phyloP scores from a whole-genome alignment of 1,140 invertebrate genomes.

The Eciton burchellii region DNA sequence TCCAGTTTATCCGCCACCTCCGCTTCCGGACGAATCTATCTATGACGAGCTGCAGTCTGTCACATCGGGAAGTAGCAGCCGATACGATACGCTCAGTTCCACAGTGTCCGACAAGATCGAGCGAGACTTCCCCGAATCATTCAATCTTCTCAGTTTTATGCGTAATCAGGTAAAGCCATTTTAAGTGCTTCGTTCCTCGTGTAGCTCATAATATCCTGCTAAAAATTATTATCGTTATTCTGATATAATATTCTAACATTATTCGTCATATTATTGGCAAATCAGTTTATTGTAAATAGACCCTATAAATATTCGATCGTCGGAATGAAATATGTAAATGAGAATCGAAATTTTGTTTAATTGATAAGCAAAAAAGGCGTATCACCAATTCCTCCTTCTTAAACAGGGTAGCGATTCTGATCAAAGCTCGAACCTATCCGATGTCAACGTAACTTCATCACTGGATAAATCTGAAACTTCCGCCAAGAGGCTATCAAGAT shows the following conservation, averaged over 20 bases:
- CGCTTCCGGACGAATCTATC: slow-evolving; percentile 86
- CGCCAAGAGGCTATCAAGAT: slow-evolving; percentile 80
- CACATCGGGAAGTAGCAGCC: slow-evolving; percentile 80
- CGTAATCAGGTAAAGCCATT: slow-evolving; percentile 69
- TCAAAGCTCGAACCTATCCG: slow-evolving; percentile 79
- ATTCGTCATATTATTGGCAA: no score
- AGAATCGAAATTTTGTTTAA: not conserved
- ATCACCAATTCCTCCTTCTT: slow-evolving; percentile 2
- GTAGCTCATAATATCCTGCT: not conserved
- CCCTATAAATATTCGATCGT: no score
- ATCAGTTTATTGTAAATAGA: no score
- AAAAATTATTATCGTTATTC: not conserved
- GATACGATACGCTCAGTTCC: slow-evolving; percentile 80
- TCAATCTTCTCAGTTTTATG: slow-evolving; percentile 70
- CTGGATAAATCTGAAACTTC: slow-evolving; percentile 62
- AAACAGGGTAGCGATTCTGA: slow-evolving; percentile 82
- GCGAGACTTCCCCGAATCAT: slow-evolving; percentile 82
- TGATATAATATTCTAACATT: not conserved
- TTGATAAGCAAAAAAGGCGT: not conserved
- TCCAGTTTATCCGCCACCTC: slow-evolving; percentile 87
- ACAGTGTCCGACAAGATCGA: slow-evolving; percentile 82
- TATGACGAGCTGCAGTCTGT: slow-evolving; percentile 87
- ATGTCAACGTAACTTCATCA: slow-evolving; percentile 60
- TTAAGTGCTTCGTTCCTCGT: not conserved
- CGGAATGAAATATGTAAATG: not conserved